Evolutionary conservation across 1,140 invertebrate species (phyloP), one percentile per base, ranked within the genome.

Genomic region (Leptinotarsa undecemlineata): DNA sequence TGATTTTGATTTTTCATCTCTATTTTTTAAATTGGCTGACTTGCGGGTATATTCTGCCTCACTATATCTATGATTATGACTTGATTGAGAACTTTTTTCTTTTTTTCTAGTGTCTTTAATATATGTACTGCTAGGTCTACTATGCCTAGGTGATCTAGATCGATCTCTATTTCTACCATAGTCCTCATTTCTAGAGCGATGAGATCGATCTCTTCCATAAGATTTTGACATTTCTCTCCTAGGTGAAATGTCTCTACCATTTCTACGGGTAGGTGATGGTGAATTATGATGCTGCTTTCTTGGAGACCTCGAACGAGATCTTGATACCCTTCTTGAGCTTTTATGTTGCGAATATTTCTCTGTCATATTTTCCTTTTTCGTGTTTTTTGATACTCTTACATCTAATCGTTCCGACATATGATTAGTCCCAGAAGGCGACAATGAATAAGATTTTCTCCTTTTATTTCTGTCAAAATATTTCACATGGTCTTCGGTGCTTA

Each of bases 131-230:
- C 6, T 21, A 47, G 48, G 26, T 21, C 26, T 19, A 14, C 68
- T 68, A 19, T 60, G 33, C 51, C 33, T 68, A 48, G 73, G 73
- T 20, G 73, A 69, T 74, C 3, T 17, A 69, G 73, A 17, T 64
- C 47, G 17, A 20, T 75, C 20, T 72, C 26, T 33, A 11, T 72
- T 75, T 33, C 48, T 74, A 48, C 62, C 6, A 5, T 21, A 42
- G 64, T 72, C 68, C 48, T 51, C 42, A 67, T 72, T 68, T 74
- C 26, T 74, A 63, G 8, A 67, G 33, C 13, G n/a, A 13, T 72
- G 19, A 4, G 8, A 42, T 11, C 33, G 8, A 42, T 57, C n/a
- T 57, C 51, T 57, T 57, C 51, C n/a, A 57, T 57, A 57, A 1
- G 51, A 57, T 19, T 14, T 57, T 15, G 51, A 57, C n/a, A 15